Evolutionary conservation across 1,140 invertebrate genomes (phyloP).

Genomic region (Brachystomella parvula): DNA sequence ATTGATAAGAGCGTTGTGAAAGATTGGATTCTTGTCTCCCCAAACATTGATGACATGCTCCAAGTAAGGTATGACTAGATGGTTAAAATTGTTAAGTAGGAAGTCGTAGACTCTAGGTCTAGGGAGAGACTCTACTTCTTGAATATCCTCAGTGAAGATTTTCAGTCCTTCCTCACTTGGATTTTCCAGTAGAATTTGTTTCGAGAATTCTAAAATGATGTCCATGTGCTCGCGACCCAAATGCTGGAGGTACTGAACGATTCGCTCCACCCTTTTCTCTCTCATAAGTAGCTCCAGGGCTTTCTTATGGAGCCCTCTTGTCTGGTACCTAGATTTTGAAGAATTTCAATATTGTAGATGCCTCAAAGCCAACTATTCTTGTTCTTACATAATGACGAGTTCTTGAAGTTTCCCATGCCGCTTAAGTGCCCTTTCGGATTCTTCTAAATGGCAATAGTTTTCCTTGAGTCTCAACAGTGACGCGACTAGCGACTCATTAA

Average conservation of each 20-base stretch:
- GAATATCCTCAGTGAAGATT: constrained; percentile 87
- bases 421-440: constrained; percentile 81
- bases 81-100: constrained; percentile 62
- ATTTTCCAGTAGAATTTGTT: constrained; percentile 77
- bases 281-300: constrained; percentile 80
- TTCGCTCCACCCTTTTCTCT: constrained; percentile 68
- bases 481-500: constrained; percentile 87
- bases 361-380: no score
- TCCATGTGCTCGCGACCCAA: constrained; percentile 76
- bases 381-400: constrained; percentile 85
- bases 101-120: constrained; percentile 81
- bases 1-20: constrained; percentile 84
- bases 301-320: constrained; percentile 81
- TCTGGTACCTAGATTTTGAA: no score
- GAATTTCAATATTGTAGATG: no score
- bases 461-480: constrained; percentile 72
- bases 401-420: constrained; percentile 83
- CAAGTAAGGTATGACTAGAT: constrained; percentile 80
- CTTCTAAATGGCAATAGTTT: constrained; percentile 89
- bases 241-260: constrained; percentile 85
- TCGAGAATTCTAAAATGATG: constrained; percentile 89
- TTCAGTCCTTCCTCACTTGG: constrained; percentile 77
- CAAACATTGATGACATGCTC: constrained; percentile 87
- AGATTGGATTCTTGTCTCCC: constrained; percentile 73
- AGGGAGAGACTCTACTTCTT: constrained; percentile 80